Evolutionary conservation across 2,888 invertebrate species (phyloP), one percentile per base, ranked within the genome.

Genomic region (Drosophila villosipedis): DNA sequence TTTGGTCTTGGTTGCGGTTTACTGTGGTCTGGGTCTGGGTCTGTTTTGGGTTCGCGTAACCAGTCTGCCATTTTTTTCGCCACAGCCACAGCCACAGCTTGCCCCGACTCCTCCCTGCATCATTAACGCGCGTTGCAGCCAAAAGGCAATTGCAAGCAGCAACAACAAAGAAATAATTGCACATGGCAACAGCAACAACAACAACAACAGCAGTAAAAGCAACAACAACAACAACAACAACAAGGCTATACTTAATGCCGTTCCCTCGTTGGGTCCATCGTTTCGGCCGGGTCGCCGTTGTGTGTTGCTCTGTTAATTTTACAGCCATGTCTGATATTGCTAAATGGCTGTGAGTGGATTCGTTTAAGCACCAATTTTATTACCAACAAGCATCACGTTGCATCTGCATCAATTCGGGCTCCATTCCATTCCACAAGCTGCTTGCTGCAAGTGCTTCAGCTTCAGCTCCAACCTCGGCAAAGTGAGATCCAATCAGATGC

Each of bases 291-390:
- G 78, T 47, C 58, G 58, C 76, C 69, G 78, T 69, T 86, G 78
- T 86, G 85, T 89, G 86, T 84, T 91, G 87, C 89, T 89, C 91
- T 87, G 87, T 90, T 87, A 88, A 90, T 88, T 90, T 90, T 87
- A 84, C 87, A 87, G 89, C 87, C 91, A 89, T 90, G 91, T 91
- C 90, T 89, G 88, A 91, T 90, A 91, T 90, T 91, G 91, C 91
- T 91, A 91, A 91, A 91, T 91, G 91, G 91, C 91, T 91, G 85
- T 91, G 91, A 91, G 91, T 91, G 91, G 91, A 89, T 91, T 91
- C 91, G 91, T 91, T 91, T 91, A 91, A 91, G 91, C 91, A 91
- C 90, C 91, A 90, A 91, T 91, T 91, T 91, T 91, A 91, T 91
- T 91, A 90, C 89, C 90, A 87, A 87, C 91, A 90, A 87, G 89